A percentile compares a stretch with the other conserved stretches of the same genome.
phyloP scores from a whole-genome alignment of 2,797 vertebrate species.

The Natrix natrix region DNA sequence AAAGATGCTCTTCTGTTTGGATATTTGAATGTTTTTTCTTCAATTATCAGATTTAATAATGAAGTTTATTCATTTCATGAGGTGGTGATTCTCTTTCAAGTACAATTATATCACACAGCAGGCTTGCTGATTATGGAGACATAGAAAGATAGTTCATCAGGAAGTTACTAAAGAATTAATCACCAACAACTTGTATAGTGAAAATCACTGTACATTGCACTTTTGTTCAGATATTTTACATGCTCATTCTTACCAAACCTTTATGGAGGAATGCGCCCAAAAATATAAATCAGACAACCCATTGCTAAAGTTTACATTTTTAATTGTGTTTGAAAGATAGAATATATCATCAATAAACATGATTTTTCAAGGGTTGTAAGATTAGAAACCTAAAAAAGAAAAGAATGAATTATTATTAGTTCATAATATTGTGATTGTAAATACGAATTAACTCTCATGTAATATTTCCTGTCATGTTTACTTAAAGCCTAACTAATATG shows the following conservation, averaged over 20 bases:
- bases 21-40: slow-evolving; percentile 76
- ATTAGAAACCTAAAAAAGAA: slow-evolving; percentile 35
- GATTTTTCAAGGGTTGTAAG: slow-evolving; percentile 26
- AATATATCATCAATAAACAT: slow-evolving; percentile 33
- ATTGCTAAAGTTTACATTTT: slow-evolving; percentile 42
- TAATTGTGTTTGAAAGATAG: slow-evolving; percentile 30
- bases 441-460: neutral
- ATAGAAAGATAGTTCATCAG: slow-evolving; percentile 84
- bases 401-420: neutral
- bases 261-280: slow-evolving; percentile 34
- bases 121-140: slow-evolving; percentile 84
- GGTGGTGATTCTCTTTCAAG: slow-evolving; percentile 83
- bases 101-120: slow-evolving; percentile 82
- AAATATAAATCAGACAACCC: slow-evolving; percentile 44
- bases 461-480: neutral
- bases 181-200: slow-evolving; percentile 70
- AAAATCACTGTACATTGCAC: slow-evolving; percentile 68
- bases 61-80: slow-evolving; percentile 81
- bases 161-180: slow-evolving; percentile 89
- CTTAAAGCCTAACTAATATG: neutral
- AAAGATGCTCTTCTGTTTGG: slow-evolving; percentile 52
- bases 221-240: slow-evolving; percentile 87
- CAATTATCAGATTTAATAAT: slow-evolving; percentile 85
- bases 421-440: neutral
- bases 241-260: slow-evolving; percentile 74